Evolutionary conservation across 2,888 invertebrate genomes (phyloP).

Genomic region (Glaucopsyche alexis): DNA sequence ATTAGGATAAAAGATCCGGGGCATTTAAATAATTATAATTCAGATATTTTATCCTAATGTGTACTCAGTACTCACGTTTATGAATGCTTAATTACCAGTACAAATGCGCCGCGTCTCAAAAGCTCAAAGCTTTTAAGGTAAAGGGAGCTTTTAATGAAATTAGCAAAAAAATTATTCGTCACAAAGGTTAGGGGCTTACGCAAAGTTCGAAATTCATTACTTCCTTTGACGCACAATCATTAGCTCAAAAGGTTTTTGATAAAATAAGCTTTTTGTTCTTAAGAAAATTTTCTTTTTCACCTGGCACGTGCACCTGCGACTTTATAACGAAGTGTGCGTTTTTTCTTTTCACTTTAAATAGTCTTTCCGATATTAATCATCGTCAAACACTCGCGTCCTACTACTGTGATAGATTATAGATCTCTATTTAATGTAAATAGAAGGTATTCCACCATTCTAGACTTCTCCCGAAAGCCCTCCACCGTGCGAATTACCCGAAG

Average conservation of each 20-base stretch:
- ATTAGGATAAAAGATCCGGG: not conserved
- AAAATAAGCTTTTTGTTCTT: not conserved
- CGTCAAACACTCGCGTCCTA: too few relatives aligned
- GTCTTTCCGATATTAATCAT: not conserved
- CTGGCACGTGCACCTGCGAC: not conserved
- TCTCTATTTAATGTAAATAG: too few relatives aligned
- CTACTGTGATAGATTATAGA: too few relatives aligned
- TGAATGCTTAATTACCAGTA: slow-evolving; percentile 15
- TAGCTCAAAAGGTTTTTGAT: slow-evolving; percentile 15
- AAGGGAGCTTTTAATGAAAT: slow-evolving; percentile 24
- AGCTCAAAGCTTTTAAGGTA: slow-evolving; percentile 27
- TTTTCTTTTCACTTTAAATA: not conserved
- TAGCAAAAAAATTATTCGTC: slow-evolving; percentile 21
- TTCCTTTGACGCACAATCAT: not conserved
- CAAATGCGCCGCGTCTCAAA: not conserved
- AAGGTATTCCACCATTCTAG: too few relatives aligned
- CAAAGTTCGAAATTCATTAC: slow-evolving; percentile 21
- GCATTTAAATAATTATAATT: not conserved
- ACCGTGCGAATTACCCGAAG: too few relatives aligned
- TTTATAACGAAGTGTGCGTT: not conserved
- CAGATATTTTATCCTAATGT: slow-evolving; percentile 15
- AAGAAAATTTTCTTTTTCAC: not conserved
- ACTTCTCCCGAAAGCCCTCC: too few relatives aligned
- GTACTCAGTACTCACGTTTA: slow-evolving; percentile 13
- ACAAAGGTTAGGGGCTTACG: slow-evolving; percentile 21